Percentiles rank a stretch among this genome's conserved stretches.
Conservation (phyloP, 2,797 vertebrate genomes). For the Todus mexicanus region DNA sequence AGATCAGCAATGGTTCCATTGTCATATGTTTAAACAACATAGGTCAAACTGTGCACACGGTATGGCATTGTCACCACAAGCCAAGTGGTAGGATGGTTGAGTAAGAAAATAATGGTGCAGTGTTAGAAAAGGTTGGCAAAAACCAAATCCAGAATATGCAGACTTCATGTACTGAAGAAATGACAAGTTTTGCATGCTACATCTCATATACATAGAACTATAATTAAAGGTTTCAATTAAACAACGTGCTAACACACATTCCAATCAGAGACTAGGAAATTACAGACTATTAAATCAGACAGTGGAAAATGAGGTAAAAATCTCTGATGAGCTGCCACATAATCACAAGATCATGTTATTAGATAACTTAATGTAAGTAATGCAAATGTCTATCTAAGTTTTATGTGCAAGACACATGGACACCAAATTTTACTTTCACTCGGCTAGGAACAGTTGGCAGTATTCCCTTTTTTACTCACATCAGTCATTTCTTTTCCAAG, state of each 20-base stretch:
- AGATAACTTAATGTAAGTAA: background rate
- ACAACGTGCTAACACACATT: background rate
- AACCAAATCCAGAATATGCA: background rate
- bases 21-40: background rate
- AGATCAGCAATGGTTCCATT: background rate
- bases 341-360: background rate
- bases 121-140: background rate
- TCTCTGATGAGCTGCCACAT: background rate
- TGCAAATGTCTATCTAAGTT: background rate
- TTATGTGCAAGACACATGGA: background rate
- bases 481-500: background rate
- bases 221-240: background rate
- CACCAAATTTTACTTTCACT: background rate
- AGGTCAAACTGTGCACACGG: background rate
- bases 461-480: background rate
- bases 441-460: background rate
- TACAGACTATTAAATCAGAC: background rate
- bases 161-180: background rate
- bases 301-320: background rate
- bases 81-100: background rate
- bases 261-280: background rate
- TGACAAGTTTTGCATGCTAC: background rate
- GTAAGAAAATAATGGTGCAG: background rate
- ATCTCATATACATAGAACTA: background rate
- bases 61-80: background rate